Base-by-base conservation (phyloP, 2,888 invertebrate genomes). In the Lochmaea capreae region DNA sequence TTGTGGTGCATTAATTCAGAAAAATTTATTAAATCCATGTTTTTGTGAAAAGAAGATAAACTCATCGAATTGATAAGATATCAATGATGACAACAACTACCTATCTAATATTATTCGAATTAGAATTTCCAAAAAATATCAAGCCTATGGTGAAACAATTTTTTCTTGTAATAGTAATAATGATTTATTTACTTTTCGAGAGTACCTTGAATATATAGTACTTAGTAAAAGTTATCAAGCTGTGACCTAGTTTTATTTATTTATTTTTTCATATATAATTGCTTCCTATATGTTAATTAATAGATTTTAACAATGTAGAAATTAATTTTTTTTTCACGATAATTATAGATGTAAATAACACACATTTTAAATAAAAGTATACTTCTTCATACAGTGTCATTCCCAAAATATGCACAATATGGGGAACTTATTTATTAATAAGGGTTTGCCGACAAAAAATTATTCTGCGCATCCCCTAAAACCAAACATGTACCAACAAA, bases 1-100 rank as follows among this genome's bases (percentile, higher is more conserved):
- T 69, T 63, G 69, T 54, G 54, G 42, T 54, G 61, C 69, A 69
- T 69, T 62, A 69, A 62, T 59, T 67, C 26, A 67, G 16, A 39
- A 57, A 62, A 43, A 43, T 61, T 43, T 68, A 26, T 49, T 63
- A 18, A 43, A 59, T 8, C 14, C 33, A 14, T 33, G 39, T 61
- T 61, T 62, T 69, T 69, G 18, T 54, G n/a, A 12, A 14, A 54
- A 63, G 11, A 52, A 46, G 54, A 59, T 59, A 59, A 59, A 59
- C 26, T 59, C 26, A 59, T 59, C 14, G 12, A 33, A 22, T 12
- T 26, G 59, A 59, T 59, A 59, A 59, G 33, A 26, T 59, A 59
- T 59, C 59, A 59, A 2, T 59, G 18, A 54, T 16, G 16, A 10
- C 16, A 16, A 54, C 54, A 10, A 16, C 54, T 54, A 52, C 16